phyloP scores from a whole-genome alignment of 2,113 vertebrate species.

The Uria lomvia region DNA sequence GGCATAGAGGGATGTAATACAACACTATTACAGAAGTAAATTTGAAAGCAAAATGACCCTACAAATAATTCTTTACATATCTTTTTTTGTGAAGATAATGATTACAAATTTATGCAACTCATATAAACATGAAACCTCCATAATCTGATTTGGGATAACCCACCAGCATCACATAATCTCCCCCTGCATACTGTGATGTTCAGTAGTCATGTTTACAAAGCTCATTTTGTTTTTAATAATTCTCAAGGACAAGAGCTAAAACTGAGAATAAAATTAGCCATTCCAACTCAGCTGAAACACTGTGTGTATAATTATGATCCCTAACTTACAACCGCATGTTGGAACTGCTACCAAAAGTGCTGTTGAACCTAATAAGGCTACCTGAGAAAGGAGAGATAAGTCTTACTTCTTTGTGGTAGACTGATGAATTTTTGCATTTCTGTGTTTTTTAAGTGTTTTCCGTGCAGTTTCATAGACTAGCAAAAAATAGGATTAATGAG shows the following conservation, averaged over 20 bases:
- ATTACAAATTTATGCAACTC: not conserved
- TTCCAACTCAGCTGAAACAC: not conserved
- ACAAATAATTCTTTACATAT: not conserved
- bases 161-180: not conserved
- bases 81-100: not conserved
- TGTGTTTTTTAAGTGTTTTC: not conserved
- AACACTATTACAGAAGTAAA: not conserved
- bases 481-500: not conserved
- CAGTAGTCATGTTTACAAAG: not conserved
- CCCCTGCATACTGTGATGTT: not conserved
- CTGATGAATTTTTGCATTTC: not conserved
- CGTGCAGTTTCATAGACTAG: not conserved
- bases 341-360: not conserved
- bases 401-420: not conserved
- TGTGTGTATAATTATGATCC: not conserved
- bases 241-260: not conserved
- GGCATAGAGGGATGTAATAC: not conserved
- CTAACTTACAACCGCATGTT: not conserved
- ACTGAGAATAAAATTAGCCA: not conserved
- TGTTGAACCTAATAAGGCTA: not conserved
- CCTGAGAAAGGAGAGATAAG: not conserved
- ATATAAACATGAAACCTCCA: not conserved
- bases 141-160: not conserved
- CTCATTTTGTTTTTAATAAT: not conserved
- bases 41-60: not conserved